A percentile compares a stretch with the other conserved stretches of the same genome.
Evolutionary conservation across 2,113 vertebrate genomes (phyloP).

Genomic region (Microcebus tavaratra): DNA sequence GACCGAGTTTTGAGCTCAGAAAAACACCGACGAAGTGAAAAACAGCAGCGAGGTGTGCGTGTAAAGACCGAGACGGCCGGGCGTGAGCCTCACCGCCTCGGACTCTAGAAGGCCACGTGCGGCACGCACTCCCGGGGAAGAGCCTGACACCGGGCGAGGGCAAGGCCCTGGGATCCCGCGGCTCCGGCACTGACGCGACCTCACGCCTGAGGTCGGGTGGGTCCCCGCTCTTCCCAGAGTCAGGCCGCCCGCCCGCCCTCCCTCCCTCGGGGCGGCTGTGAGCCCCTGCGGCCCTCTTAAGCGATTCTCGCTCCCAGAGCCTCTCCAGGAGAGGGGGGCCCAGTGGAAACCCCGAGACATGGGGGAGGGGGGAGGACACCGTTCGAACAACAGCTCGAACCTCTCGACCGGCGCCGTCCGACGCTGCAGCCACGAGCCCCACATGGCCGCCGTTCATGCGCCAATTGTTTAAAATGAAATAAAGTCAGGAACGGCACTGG

Average conservation of each 20-base stretch:
- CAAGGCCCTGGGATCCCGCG: background rate
- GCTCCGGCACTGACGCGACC: no score
- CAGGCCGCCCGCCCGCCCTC: rapidly evolving
- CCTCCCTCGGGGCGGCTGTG: rapidly evolving
- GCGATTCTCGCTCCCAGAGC: background rate
- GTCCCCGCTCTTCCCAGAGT: rapidly evolving
- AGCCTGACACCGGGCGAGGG: no score
- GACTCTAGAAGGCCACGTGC: background rate
- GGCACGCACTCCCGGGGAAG: background rate
- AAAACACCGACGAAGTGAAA: background rate
- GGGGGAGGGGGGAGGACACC: no score
- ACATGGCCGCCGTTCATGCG: rapidly evolving
- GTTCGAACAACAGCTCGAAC: background rate
- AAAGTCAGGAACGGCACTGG: background rate
- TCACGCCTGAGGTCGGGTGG: no score
- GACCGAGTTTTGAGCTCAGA: background rate
- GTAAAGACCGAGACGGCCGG: background rate
- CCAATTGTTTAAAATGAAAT: background rate
- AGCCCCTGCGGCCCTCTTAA: background rate
- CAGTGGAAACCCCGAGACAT: background rate
- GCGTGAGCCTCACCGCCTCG: no score
- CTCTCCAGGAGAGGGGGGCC: background rate
- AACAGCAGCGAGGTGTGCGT: background rate
- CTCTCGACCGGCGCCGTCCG: background rate
- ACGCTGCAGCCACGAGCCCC: background rate